These are phyloP conservation scores for Intellagama lesueurii DNA, from an alignment of 2,797 vertebrate genomes.

Conservation along the genomic window DNA sequence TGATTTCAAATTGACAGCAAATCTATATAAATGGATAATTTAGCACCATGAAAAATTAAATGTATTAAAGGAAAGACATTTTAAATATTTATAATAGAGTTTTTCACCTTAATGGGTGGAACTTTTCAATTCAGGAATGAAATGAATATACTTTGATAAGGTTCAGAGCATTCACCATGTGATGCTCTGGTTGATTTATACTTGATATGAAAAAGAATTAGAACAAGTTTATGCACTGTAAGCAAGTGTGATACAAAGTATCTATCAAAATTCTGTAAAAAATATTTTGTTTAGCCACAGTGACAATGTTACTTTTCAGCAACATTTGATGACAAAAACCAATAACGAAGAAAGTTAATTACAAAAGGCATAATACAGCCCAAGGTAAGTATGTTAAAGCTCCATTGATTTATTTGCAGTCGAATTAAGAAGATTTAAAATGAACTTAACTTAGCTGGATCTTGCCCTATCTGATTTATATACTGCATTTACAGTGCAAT, in stretches of 20 bases:
- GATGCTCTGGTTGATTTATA: neutral
- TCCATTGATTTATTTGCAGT: neutral
- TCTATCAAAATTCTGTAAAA: neutral
- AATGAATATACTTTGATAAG: neutral
- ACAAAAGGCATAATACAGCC: neutral
- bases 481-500: neutral
- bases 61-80: neutral
- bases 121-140: constrained; percentile 17
- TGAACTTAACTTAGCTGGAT: neutral
- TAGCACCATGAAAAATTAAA: constrained; percentile 30
- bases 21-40: constrained; percentile 42
- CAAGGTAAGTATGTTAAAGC: neutral
- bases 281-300: neutral
- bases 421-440: neutral
- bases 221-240: neutral
- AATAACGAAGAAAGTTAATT: neutral
- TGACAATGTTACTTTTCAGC: constrained; percentile 9
- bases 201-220: constrained; percentile 3
- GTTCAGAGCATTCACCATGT: neutral
- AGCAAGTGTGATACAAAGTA: neutral
- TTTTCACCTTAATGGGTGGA: constrained; percentile 4
- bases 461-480: constrained; percentile 1
- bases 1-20: constrained; percentile 33
- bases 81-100: constrained; percentile 29
- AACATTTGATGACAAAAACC: neutral